Evolutionary conservation across 2,797 vertebrate genomes (phyloP).

Genomic region (Coluber constrictor): DNA sequence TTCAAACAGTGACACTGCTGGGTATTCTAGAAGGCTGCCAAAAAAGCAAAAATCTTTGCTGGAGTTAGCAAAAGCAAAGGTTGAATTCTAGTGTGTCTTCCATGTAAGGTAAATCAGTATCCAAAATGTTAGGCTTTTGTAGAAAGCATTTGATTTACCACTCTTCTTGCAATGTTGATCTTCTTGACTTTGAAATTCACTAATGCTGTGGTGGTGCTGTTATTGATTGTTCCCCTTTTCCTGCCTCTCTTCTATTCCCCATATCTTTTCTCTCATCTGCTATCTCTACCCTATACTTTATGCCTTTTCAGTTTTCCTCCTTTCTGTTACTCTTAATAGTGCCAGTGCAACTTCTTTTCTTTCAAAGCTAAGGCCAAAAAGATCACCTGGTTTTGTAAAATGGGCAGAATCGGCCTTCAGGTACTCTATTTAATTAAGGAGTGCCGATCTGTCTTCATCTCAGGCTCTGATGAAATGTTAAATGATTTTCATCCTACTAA

Average conservation of each 20-base stretch:
- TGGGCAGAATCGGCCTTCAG: not conserved
- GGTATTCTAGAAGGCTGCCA: not conserved
- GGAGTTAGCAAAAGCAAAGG: conserved; percentile 1
- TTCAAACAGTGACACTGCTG: not conserved
- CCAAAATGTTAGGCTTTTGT: not conserved
- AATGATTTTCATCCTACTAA: not conserved
- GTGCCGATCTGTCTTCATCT: not conserved
- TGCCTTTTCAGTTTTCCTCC: not conserved
- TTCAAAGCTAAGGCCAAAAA: not conserved
- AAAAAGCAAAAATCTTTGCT: not conserved
- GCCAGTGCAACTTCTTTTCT: not conserved
- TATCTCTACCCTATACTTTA: not conserved
- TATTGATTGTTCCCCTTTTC: not conserved
- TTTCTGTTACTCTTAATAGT: not conserved
- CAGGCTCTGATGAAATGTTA: not conserved
- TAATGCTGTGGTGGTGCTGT: not conserved
- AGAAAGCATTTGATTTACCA: not conserved
- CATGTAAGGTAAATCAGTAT: not conserved
- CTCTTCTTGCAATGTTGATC: not conserved
- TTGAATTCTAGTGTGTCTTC: not conserved
- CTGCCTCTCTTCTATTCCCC: not conserved
- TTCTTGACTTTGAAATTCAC: not conserved
- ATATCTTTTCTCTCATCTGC: not conserved
- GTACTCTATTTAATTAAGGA: not conserved
- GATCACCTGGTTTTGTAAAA: not conserved